Evolutionary conservation across 2,797 vertebrate species (phyloP), one percentile per base, ranked within the genome.

Genomic region (Orestias chungarensis): DNA sequence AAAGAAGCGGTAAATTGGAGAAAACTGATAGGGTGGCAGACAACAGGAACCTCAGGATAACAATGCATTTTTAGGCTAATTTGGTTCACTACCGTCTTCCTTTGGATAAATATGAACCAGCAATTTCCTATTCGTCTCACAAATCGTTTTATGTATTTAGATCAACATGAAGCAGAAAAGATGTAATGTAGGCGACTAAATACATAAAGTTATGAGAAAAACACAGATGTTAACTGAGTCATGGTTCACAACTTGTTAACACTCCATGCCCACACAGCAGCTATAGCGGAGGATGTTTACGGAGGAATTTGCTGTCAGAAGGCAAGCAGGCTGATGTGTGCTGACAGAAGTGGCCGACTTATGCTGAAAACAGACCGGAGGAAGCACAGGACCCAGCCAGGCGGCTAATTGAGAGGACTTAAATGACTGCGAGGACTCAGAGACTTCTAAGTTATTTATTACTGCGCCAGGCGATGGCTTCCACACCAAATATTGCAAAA

Each of bases 371-470:
- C 29, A 5, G 75, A 84, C 74, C 38, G 68, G 46, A 73, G 79
- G 85, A 78, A 73, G 46, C 81, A 79, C 71, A 49, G 80, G 66
- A 80, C 68, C 91, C 91, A 91, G 84, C 82, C 90, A 85, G 76
- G 92, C 90, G 59, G 76, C 83, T 91, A 91, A 94, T 89, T 90
- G 87, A 86, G 86, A 89, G 78, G 89, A 87, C 82, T 87, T 84
- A 86, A 89, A 92, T 85, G 82, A 87, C 90, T 86, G 90, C 89
- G 81, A 82, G 83, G 88, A 84, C 88, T 85, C 87, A 89, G 87
- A 91, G 86, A 79, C 81, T 86, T 88, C 89, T 92, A 91, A 91
- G 86, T 93, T 92, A 94, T 93, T 94, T 91, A 94, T 93, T 87
- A 93, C 93, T 93, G 92, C 92, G 88, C 87, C 89, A 93, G 85